Evolutionary conservation across 2,888 invertebrate genomes (phyloP).

Genomic region (Drosophila niveifrons): DNA sequence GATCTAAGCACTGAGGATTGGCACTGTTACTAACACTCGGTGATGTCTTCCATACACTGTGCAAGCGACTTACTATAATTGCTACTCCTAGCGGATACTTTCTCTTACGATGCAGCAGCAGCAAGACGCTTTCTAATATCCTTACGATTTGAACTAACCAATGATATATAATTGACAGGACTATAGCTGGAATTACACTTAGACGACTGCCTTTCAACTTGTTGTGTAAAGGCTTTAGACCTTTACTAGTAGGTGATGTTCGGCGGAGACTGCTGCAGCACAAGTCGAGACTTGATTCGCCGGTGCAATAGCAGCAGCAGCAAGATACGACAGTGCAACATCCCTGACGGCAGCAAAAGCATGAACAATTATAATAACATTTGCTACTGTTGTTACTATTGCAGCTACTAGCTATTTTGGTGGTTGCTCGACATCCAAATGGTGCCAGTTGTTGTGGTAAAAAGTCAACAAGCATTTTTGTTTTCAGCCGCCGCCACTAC

Average conservation of each 20-base stretch:
- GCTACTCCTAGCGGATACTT: constrained; percentile 16
- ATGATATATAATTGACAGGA: constrained; percentile 41
- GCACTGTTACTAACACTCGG: constrained; percentile 13
- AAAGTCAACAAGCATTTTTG: constrained; percentile 52
- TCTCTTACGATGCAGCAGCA: constrained; percentile 38
- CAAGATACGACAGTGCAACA: constrained; percentile 62
- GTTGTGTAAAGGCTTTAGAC: constrained; percentile 26
- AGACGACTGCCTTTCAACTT: not conserved
- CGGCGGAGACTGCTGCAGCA: constrained; percentile 26
- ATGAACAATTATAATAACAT: constrained; percentile 67
- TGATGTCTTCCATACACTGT: constrained; percentile 17
- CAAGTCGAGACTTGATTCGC: constrained; percentile 16
- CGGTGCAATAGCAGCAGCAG: constrained; percentile 53
- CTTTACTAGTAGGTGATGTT: not conserved
- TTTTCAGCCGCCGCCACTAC: not conserved
- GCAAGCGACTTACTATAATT: constrained; percentile 8
- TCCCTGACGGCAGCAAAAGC: constrained; percentile 69
- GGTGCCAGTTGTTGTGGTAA: constrained; percentile 26
- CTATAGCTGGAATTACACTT: constrained; percentile 23
- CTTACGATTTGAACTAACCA: constrained; percentile 47
- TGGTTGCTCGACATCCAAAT: not conserved
- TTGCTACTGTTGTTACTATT: constrained; percentile 24
- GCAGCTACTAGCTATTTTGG: not conserved
- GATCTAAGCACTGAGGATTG: not conserved
- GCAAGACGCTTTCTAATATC: constrained; percentile 44